A percentile compares a stretch with the other conserved stretches of the same genome.
Conservation (phyloP, 2,888 invertebrate genomes). For the Scaptomyza cyrtandrae region DNA sequence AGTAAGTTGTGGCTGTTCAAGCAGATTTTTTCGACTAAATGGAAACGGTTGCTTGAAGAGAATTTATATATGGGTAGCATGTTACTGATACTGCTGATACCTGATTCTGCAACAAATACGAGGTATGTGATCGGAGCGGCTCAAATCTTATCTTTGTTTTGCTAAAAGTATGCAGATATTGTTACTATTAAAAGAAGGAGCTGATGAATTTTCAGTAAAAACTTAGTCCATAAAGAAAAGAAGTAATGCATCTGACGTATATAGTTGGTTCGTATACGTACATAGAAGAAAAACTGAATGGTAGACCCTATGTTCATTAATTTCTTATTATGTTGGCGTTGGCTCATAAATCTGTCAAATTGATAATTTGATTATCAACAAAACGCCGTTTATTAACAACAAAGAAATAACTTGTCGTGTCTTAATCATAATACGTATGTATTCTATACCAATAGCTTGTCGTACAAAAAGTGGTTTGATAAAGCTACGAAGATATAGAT, state of each 20-base stretch:
- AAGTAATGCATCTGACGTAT: not conserved
- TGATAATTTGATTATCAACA: constrained; percentile 39
- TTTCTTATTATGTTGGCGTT: constrained; percentile 2
- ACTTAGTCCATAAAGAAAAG: not conserved
- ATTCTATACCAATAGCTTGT: not conserved
- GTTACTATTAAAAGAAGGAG: constrained; percentile 19
- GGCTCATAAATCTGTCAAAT: constrained; percentile 42
- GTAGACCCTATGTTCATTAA: not conserved
- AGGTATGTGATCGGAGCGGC: constrained; percentile 34
- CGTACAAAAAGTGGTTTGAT: not conserved
- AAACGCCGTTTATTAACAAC: constrained; percentile 13
- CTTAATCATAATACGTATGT: constrained; percentile 1
- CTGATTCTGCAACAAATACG: constrained; percentile 50
- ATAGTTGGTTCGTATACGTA: no score
- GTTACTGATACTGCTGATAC: constrained; percentile 43
- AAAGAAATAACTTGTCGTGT: constrained; percentile 13
- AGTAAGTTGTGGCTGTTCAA: constrained; percentile 23
- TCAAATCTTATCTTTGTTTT: constrained; percentile 63
- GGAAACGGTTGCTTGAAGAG: constrained; percentile 32
- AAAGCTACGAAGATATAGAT: not conserved
- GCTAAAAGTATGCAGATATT: constrained; percentile 45
- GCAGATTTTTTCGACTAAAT: constrained; percentile 55
- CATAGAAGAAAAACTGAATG: constrained; percentile 5
- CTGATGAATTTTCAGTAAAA: constrained; percentile 4
- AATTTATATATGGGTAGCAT: constrained; percentile 62